Evolutionary conservation across 1,140 invertebrate species (phyloP).

Genomic region (Drosophila lini): DNA sequence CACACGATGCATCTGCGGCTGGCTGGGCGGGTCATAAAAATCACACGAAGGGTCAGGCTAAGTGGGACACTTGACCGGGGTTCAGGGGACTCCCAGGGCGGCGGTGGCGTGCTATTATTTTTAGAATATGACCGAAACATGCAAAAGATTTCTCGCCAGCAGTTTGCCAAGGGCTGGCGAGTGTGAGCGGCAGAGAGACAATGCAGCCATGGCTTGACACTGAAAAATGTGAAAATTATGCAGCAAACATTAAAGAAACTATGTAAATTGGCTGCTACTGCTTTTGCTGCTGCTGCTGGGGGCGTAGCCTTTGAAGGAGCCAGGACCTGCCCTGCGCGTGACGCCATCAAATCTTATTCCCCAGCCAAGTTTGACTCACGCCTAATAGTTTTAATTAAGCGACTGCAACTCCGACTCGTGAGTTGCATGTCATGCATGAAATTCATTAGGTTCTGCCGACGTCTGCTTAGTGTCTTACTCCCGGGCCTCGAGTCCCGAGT

Average conservation of each 20-base stretch:
- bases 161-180: slow-evolving; percentile 36
- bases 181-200: slow-evolving; percentile 39
- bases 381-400: slow-evolving; percentile 82
- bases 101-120: slow-evolving; percentile 68
- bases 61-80: slow-evolving; percentile 73
- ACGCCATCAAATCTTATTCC: slow-evolving; percentile 62
- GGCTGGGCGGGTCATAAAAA: slow-evolving; percentile 67
- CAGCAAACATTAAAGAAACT: slow-evolving; percentile 81
- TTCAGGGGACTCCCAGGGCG: slow-evolving; percentile 44
- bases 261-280: slow-evolving; percentile 70
- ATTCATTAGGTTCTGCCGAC: slow-evolving; percentile 72
- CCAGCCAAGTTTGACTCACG: slow-evolving; percentile 54
- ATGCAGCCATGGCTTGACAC: slow-evolving; percentile 75
- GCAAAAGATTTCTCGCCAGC: slow-evolving; percentile 79
- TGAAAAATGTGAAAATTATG: slow-evolving; percentile 84
- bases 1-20: slow-evolving; percentile 37
- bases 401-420: slow-evolving; percentile 59
- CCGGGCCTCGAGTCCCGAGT: slow-evolving; percentile 4
- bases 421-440: slow-evolving; percentile 76
- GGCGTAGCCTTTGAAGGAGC: slow-evolving; percentile 20
- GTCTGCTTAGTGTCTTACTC: slow-evolving; percentile 59
- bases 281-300: slow-evolving; percentile 12
- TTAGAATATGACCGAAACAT: slow-evolving; percentile 84
- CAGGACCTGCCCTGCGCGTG: neutral
- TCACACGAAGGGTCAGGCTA: slow-evolving; percentile 65